Percentiles rank a stretch among this genome's conserved stretches.
These are phyloP conservation scores for Artibeus jamaicensis DNA, from an alignment of 2,797 vertebrate species.

Conservation along the genomic window DNA sequence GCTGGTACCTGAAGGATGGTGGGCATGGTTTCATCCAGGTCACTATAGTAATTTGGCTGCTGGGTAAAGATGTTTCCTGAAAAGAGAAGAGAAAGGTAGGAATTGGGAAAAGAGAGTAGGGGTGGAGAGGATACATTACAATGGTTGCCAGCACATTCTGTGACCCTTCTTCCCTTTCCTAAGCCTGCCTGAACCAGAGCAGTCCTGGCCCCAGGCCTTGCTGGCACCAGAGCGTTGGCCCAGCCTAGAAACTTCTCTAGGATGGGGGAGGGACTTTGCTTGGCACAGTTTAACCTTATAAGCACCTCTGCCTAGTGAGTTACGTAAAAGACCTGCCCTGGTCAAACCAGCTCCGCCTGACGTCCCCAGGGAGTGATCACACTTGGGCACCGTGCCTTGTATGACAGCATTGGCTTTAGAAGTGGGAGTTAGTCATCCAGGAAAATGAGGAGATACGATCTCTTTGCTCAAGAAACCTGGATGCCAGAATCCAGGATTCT, in stretches of 20 bases:
- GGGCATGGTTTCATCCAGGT: slow-evolving; percentile 92
- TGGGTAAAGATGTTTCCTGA: slow-evolving; percentile 95
- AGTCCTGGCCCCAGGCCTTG: slow-evolving; percentile 8
- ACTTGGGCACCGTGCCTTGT: background rate
- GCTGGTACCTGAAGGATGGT: slow-evolving; percentile 91
- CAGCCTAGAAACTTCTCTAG: slow-evolving; percentile 43
- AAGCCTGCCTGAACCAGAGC: background rate
- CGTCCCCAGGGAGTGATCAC: background rate
- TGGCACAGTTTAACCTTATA: slow-evolving; percentile 46
- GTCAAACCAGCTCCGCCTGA: slow-evolving; percentile 34
- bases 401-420: slow-evolving; percentile 25
- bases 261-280: background rate
- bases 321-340: background rate
- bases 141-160: background rate
- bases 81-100: slow-evolving; percentile 55
- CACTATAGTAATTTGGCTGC: slow-evolving; percentile 93
- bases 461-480: slow-evolving; percentile 50
- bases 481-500: background rate
- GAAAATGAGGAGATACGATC: slow-evolving; percentile 50
- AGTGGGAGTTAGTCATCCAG: slow-evolving; percentile 12
- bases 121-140: background rate
- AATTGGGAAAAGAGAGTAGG: background rate
- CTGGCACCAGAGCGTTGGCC: background rate
- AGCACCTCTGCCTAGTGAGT: background rate
- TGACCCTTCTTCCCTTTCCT: slow-evolving; percentile 14